phyloP scores from a whole-genome alignment of 2,113 vertebrate genomes.

The Cheirogaleus medius region DNA sequence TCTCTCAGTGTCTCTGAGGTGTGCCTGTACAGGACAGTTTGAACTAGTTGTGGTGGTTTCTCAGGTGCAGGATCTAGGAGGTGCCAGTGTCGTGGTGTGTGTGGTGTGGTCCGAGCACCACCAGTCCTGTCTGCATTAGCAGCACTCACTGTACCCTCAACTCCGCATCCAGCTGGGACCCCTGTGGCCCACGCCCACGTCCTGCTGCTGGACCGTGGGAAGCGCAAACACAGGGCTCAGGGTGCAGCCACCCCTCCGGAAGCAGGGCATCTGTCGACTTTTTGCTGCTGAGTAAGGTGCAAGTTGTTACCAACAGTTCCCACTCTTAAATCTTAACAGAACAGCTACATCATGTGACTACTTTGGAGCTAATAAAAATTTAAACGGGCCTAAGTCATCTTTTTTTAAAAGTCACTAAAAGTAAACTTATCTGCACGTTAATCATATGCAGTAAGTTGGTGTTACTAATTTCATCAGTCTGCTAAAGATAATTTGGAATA shows the following conservation, averaged over 20 bases:
- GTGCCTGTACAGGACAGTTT: not conserved
- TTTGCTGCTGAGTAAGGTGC: no score
- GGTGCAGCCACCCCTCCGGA: not conserved
- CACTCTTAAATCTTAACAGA: not conserved
- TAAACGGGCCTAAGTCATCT: not conserved
- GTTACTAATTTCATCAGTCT: not conserved
- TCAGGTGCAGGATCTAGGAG: not conserved
- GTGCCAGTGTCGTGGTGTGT: accelerated
- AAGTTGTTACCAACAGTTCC: not conserved
- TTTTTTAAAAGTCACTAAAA: not conserved
- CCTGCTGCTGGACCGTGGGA: not conserved
- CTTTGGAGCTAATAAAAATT: not conserved
- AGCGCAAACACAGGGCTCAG: not conserved
- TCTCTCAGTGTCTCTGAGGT: not conserved
- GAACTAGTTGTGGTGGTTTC: accelerated
- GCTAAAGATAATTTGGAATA: no score
- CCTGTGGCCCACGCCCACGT: no score
- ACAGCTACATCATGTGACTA: not conserved
- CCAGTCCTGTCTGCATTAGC: not conserved
- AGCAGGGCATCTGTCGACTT: not conserved
- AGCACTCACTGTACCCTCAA: not conserved
- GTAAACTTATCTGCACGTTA: accelerated
- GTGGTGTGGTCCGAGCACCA: not conserved
- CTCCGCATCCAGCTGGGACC: not conserved
- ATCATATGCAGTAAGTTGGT: accelerated